These are phyloP conservation scores for Penaeus indicus DNA, from an alignment of 1,140 invertebrate species.

Conservation along the genomic window DNA sequence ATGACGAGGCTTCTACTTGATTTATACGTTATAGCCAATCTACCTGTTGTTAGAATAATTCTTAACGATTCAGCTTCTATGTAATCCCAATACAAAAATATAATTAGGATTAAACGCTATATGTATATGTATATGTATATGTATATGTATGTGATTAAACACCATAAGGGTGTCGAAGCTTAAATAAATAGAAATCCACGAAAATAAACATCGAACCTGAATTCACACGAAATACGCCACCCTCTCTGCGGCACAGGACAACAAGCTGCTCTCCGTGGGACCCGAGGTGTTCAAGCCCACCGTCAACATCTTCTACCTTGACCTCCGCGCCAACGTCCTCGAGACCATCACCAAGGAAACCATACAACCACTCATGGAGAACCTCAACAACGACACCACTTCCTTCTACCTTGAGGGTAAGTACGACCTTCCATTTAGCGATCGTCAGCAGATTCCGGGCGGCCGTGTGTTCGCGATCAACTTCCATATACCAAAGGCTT, in stretches of 20 bases:
- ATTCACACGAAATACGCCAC: too few species aligned
- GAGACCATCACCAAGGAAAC: constrained; percentile 81
- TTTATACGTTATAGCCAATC: not conserved
- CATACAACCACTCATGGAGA: constrained; percentile 80
- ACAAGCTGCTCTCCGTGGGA: constrained; percentile 78
- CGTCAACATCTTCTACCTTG: constrained; percentile 77
- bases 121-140: not conserved
- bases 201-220: not conserved
- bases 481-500: too few species aligned
- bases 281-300: constrained; percentile 78
- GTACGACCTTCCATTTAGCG: constrained; percentile 62
- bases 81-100: not conserved
- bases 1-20: not conserved
- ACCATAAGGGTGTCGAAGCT: not conserved
- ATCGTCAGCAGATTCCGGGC: too few species aligned
- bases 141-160: not conserved
- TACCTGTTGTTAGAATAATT: not conserved
- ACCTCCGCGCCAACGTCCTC: constrained; percentile 80
- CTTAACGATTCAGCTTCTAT: not conserved
- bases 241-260: constrained; percentile 71
- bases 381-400: constrained; percentile 80
- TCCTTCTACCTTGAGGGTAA: constrained; percentile 83
- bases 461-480: too few species aligned
- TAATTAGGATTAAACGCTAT: not conserved
- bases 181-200: not conserved